Evolutionary conservation across 2,888 invertebrate genomes (phyloP).

Genomic region (Malthinus flaveolus): DNA sequence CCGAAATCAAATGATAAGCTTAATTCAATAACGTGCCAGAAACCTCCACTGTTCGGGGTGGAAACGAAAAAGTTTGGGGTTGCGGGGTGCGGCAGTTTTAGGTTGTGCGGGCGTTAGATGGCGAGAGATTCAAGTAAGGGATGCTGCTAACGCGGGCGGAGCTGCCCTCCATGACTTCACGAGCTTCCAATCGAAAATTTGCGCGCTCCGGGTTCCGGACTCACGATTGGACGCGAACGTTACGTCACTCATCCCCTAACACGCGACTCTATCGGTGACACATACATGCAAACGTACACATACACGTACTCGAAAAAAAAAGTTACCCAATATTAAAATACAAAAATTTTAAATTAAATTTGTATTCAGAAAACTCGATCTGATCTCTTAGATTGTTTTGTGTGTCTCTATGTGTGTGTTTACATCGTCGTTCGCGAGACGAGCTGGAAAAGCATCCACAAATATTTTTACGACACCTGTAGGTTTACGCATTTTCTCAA

Average conservation of each 20-base stretch:
- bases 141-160: conserved; percentile 43
- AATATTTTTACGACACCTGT: conserved; percentile 40
- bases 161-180: conserved; percentile 41
- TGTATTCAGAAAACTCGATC: conserved; percentile 51
- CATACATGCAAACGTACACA: conserved; percentile 33
- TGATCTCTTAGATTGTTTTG: conserved; percentile 46
- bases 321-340: conserved; percentile 51
- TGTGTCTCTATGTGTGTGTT: conserved; percentile 33
- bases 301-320: conserved; percentile 36
- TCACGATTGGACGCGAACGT: conserved; percentile 38
- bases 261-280: conserved; percentile 38
- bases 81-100: conserved; percentile 28
- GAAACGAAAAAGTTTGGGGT: conserved; percentile 45
- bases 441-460: conserved; percentile 38
- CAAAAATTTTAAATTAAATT: conserved; percentile 51
- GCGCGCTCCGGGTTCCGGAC: conserved; percentile 38
- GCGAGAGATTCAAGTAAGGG: conserved; percentile 43
- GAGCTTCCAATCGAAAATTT: conserved; percentile 36
- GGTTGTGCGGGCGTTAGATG: conserved; percentile 36
- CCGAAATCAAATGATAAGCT: conserved; percentile 74
- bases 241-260: conserved; percentile 46
- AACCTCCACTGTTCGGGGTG: conserved; percentile 50
- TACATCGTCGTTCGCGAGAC: conserved; percentile 50
- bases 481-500: conserved; percentile 16
- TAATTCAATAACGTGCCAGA: conserved; percentile 73